phyloP scores from a whole-genome alignment of 2,888 invertebrate species.

The Lasius fuliginosus region DNA sequence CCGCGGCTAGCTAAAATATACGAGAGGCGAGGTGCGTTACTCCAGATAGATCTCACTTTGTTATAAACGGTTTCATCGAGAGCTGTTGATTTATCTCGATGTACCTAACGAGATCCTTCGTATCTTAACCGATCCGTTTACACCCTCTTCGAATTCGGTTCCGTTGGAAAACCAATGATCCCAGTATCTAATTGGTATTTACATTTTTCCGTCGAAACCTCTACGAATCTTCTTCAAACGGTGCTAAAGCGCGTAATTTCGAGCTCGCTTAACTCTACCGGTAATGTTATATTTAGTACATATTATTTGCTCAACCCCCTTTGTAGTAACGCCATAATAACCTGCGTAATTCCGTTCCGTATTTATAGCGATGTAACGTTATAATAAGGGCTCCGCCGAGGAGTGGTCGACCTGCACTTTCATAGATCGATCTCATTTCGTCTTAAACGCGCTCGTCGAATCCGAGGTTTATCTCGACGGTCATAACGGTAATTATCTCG shows the following conservation, averaged over 20 bases:
- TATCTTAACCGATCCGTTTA: conserved; percentile 8
- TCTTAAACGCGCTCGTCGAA: conserved; percentile 33
- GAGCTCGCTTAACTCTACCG: conserved; percentile 39
- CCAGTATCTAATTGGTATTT: neutral
- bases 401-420: conserved; percentile 42
- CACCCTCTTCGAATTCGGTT: neutral
- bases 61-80: conserved; percentile 79
- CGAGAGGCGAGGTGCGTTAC: conserved; percentile 68
- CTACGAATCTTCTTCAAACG: conserved; percentile 11
- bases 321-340: conserved; percentile 14
- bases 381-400: conserved; percentile 46
- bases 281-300: conserved; percentile 46
- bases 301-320: conserved; percentile 43
- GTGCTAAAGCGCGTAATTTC: conserved; percentile 31
- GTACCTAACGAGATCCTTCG: conserved; percentile 64
- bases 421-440: conserved; percentile 49
- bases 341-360: conserved; percentile 40
- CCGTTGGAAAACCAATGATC: neutral
- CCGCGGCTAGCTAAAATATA: conserved; percentile 69
- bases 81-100: conserved; percentile 76
- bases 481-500: conserved; percentile 38
- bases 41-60: conserved; percentile 75
- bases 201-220: conserved; percentile 1
- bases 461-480: conserved; percentile 15
- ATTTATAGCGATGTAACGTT: conserved; percentile 52